These are phyloP conservation scores for Colius striatus DNA, from an alignment of 2,113 vertebrate genomes.

Conservation along the genomic window DNA sequence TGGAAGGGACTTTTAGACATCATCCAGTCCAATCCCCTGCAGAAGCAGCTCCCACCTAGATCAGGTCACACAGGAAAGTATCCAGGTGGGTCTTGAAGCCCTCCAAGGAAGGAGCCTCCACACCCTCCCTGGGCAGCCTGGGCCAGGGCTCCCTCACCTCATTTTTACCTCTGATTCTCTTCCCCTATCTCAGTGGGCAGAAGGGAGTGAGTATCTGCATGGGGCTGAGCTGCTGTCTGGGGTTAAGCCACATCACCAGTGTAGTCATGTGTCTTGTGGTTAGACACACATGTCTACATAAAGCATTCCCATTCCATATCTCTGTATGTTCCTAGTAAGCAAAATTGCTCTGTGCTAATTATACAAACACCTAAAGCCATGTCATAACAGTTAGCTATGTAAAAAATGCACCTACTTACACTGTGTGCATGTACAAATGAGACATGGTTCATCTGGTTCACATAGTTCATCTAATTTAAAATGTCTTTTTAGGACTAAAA, in stretches of 20 bases:
- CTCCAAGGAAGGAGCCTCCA: no score
- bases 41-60: no score
- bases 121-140: no score
- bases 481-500: neutral
- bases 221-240: neutral
- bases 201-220: neutral
- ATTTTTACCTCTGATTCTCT: neutral
- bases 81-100: no score
- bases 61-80: no score
- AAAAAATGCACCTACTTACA: fast-evolving
- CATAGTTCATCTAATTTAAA: neutral
- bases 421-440: neutral
- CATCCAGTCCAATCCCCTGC: no score
- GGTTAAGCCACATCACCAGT: neutral
- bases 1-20: no score
- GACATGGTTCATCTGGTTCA: fast-evolving
- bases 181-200: no score
- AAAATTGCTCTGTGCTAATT: neutral
- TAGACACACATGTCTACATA: fast-evolving
- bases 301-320: fast-evolving
- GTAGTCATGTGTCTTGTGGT: neutral
- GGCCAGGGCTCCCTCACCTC: neutral
- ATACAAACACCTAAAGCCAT: neutral
- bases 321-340: neutral
- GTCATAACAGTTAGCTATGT: neutral